These are phyloP conservation scores for Rhinichthys osculus DNA, from an alignment of 2,797 vertebrate genomes.

Conservation along the genomic window DNA sequence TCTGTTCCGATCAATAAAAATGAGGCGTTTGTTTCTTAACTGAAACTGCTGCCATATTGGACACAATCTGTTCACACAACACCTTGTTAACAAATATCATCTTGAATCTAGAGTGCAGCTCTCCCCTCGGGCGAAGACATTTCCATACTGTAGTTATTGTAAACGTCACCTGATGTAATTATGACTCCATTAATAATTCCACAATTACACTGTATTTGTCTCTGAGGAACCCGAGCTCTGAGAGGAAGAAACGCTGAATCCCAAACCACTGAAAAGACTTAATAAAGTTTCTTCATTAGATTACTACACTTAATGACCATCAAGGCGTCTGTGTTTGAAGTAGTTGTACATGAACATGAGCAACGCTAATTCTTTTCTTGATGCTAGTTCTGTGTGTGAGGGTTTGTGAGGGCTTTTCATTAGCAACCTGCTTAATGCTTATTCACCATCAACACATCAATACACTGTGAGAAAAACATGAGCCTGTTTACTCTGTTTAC, in stretches of 20 bases:
- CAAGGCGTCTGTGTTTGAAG: conserved; percentile 23
- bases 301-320: conserved; percentile 22
- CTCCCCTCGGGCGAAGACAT: background rate
- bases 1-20: background rate
- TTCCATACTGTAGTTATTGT: background rate
- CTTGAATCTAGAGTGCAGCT: background rate
- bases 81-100: background rate
- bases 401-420: background rate
- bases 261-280: conserved; percentile 4
- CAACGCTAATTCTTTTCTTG: background rate
- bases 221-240: conserved; percentile 1
- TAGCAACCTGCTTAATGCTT: background rate
- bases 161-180: background rate
- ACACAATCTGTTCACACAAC: background rate
- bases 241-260: background rate
- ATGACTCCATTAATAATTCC: conserved; percentile 1
- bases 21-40: background rate
- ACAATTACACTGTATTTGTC: conserved; percentile 11
- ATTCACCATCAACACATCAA: background rate
- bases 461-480: background rate
- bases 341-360: background rate
- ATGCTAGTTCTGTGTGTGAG: background rate
- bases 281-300: conserved; percentile 40
- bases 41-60: background rate
- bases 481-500: background rate